phyloP scores from a whole-genome alignment of 2,888 invertebrate genomes.

The Morpho achilles region DNA sequence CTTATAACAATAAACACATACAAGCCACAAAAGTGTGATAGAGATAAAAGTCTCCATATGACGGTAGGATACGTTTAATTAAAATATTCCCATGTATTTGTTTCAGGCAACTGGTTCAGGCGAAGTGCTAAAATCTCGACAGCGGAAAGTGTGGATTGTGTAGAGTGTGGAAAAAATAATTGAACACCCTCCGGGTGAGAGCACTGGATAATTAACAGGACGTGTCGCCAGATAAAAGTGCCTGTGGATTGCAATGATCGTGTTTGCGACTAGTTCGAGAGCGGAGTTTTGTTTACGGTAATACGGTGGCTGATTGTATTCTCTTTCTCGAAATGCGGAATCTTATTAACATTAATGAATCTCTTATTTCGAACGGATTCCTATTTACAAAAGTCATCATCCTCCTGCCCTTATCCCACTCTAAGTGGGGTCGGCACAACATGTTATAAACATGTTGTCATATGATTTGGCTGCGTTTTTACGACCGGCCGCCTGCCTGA shows the following conservation, averaged over 20 bases:
- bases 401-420: no score
- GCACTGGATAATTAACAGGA: slow-evolving; percentile 76
- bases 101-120: slow-evolving; percentile 67
- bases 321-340: no score
- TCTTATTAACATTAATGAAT: no score
- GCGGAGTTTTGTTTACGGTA: slow-evolving; percentile 10
- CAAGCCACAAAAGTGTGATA: slow-evolving; percentile 34
- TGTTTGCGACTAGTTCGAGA: slow-evolving; percentile 20
- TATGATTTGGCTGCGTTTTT: no score
- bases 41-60: slow-evolving; percentile 43
- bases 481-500: no score
- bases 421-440: no score
- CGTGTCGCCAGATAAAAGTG: slow-evolving; percentile 75
- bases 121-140: slow-evolving; percentile 78
- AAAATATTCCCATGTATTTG: slow-evolving; percentile 62
- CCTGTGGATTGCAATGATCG: slow-evolving; percentile 67
- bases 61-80: slow-evolving; percentile 68
- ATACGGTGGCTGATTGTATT: no score
- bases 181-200: slow-evolving; percentile 69
- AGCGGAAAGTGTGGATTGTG: slow-evolving; percentile 68
- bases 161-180: slow-evolving; percentile 71
- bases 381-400: no score
- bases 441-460: no score
- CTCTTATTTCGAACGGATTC: no score
- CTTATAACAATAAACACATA: slow-evolving; percentile 35